phyloP scores from a whole-genome alignment of 2,797 vertebrate species.

The Xenops minutus region DNA sequence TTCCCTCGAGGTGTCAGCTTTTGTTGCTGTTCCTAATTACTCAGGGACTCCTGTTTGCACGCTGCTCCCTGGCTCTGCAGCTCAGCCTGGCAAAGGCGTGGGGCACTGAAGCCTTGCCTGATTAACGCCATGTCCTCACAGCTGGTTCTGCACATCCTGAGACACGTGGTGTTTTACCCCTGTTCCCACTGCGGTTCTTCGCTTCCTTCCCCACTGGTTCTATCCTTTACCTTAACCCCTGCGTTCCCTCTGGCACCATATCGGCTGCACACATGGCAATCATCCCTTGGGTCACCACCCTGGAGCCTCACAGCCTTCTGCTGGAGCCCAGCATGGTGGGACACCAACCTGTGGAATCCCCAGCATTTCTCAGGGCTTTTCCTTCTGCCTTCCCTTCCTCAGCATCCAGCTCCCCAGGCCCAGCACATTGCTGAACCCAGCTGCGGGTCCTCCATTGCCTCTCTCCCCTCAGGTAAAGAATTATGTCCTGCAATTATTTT shows the following conservation, averaged over 20 bases:
- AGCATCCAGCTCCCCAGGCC: rapidly evolving
- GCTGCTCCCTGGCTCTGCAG: not conserved
- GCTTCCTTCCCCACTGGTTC: not conserved
- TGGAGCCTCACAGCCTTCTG: rapidly evolving
- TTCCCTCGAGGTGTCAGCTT: not conserved
- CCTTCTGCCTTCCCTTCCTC: not conserved
- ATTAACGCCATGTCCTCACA: not conserved
- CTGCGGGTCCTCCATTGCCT: rapidly evolving
- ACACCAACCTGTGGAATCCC: rapidly evolving
- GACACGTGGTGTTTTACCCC: not conserved
- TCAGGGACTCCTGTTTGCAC: rapidly evolving
- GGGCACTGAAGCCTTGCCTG: not conserved
- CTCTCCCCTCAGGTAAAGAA: not conserved
- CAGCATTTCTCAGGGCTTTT: rapidly evolving
- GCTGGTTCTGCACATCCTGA: not conserved
- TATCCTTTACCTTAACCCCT: not conserved
- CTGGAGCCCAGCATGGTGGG: rapidly evolving
- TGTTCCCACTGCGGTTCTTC: not conserved
- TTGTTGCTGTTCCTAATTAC: not conserved
- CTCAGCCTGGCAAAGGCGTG: not conserved
- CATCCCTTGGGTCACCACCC: not conserved
- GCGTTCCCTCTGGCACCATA: not conserved
- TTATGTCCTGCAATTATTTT: not conserved
- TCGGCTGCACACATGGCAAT: not conserved
- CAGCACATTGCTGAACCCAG: rapidly evolving